Evolutionary conservation across 1,140 invertebrate species (phyloP).

Genomic region (Sesamia nonagrioides): DNA sequence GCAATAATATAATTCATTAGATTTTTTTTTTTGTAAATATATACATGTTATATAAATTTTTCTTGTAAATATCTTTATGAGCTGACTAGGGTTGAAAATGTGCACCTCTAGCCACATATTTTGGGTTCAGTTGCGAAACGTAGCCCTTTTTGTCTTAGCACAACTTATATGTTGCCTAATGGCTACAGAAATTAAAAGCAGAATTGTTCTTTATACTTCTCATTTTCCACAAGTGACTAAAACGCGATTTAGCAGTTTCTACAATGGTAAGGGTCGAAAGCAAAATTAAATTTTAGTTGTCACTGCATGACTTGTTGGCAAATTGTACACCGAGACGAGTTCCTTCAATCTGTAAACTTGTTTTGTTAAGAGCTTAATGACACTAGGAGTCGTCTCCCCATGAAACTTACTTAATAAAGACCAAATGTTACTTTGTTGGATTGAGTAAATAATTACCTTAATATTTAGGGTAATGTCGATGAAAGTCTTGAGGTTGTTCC

Average conservation of each 20-base stretch:
- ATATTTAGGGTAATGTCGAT: not conserved
- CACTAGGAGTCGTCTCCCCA: not conserved
- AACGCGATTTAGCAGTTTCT: not conserved
- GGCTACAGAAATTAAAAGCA: not conserved
- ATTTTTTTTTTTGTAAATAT: too few relatives aligned
- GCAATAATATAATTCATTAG: too few relatives aligned
- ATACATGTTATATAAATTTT: too few relatives aligned
- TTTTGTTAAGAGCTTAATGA: constrained; percentile 51
- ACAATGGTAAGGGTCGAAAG: constrained; percentile 3
- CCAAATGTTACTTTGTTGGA: constrained; percentile 34
- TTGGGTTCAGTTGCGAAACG: too few relatives aligned
- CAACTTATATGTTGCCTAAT: too few relatives aligned
- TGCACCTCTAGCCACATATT: too few relatives aligned
- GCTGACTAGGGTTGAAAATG: too few relatives aligned
- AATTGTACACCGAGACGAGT: constrained; percentile 47
- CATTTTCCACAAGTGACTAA: not conserved
- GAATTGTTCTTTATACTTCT: not conserved
- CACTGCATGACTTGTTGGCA: constrained; percentile 52
- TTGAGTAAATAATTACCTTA: not conserved
- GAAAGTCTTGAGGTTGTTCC: too few relatives aligned
- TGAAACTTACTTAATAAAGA: constrained; percentile 35
- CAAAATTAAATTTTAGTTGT: constrained; percentile 56
- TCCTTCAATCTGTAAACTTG: constrained; percentile 54
- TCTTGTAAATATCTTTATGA: too few relatives aligned
- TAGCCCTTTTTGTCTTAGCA: too few relatives aligned